Base-by-base conservation (phyloP, 2,797 vertebrate genomes). In the Naso thynnoides region DNA sequence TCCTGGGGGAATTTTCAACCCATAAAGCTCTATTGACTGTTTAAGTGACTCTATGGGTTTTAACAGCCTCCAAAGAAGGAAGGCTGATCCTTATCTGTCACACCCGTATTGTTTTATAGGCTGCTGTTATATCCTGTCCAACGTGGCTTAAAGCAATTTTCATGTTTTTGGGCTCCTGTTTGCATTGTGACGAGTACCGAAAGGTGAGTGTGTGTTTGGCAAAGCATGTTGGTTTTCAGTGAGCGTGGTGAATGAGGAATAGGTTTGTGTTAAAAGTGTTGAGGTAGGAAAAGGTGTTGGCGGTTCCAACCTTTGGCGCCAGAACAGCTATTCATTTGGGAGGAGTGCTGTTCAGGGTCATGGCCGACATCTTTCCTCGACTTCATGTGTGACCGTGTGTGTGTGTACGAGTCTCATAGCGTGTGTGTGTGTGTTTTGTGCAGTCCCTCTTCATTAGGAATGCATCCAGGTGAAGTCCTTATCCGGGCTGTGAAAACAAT, bases 281-380 rank as follows among this genome's bases (percentile, higher is more conserved):
- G 64, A 73, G 61, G 70, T 71, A 60, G 84, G 66, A 86, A 87
- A 77, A 85, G 77, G 85, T 88, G 82, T 85, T 70, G 76, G 55
- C 71, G 8, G 68, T 55, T 71, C 60, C 9, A 70, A 56, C 54
- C 70, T 70, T 65, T 42, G 78, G 78, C 55, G 21, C 78, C 82
- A 73, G 74, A 59, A 76, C 65, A 68, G 68, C 80, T 58, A 73
- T 89, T 90, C 86, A 82, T 81, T 68, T 66, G 61, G 66, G 79
- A 83, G 72, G 73, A 73, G 83, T 73, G 68, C 45, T 73, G 79
- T 74, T 88, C 69, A 81, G 73, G 85, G 83, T 91, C 88, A 87
- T 10, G 55, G 73, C 44, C 68, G 21, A 44, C 61, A 73, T 58
- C 68, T 76, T 48, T 64, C 54, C 55, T 23, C 39, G 7, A 55